Base-by-base conservation (phyloP, 64 coral and sea anemone genomes). In the Platygyra sinensis region DNA sequence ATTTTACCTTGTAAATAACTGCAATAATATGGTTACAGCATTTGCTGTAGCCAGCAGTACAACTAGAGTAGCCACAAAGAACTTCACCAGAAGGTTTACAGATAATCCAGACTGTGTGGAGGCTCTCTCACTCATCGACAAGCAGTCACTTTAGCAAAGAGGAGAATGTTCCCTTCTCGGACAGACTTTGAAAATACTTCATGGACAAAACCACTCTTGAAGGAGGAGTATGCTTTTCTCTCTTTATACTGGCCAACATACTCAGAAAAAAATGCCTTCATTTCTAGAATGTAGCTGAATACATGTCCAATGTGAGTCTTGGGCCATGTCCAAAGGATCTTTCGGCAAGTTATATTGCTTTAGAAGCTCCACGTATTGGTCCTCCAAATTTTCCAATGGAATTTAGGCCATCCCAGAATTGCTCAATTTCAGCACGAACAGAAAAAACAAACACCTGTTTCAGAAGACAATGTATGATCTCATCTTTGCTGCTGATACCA, bases 211-310 rank as follows among this genome's bases (percentile, higher is more conserved):
- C 69, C 86, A 76, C 86, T 88, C 62, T 93, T 89, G 20, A 93
- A 83, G 22, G 88, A 77, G 0, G 87, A 89, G 42, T 89, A 89
- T 5, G 87, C 91, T 74, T 94, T 94, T 46, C 87, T 85, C 2
- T 78, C 74, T 27, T 90, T 90, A 60, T 90, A 86, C 42, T 90
- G 87, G 15, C 80, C 80, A 71, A 94, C 46, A 42, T 90, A 94
- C 46, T 89, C 80, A 72, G 92, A 71, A 12, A 72, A 78, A 50
- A 94, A 94, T 9, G 87, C 93, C 78, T 94, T 94, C 61, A 73
- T 80, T 50, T 27, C 29, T 14, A 94, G 12, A 87, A 94, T 87
- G 72, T 91, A 87, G 60, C 33, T 30, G 69, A 94, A 94, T 11
- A 94, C 60, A 0, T 81, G 63, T 27, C 93, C 93, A 74, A 91